Evolutionary conservation across 2,113 vertebrate species (phyloP), one percentile per base, ranked within the genome.

Genomic region (Enhydra lutris): DNA sequence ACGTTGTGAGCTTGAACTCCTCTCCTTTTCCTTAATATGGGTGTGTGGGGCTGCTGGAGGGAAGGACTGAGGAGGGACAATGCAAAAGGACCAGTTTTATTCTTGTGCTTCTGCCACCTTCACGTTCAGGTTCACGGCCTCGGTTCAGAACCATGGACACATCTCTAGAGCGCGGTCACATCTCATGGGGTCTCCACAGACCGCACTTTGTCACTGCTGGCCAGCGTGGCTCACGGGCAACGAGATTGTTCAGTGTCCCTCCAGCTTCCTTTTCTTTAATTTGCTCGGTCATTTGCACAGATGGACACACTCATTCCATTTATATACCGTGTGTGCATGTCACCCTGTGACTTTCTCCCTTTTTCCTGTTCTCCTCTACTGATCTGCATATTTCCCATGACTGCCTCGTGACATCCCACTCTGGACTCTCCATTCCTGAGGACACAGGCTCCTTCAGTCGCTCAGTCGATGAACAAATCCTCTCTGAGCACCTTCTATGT

Each of bases 151-250:
- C 18, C 50, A 31, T 0, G 3, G 65, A 39, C 14, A 31, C 1
- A 6, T 6, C 23, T 59, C 50, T 13, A 18, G 61, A 52, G 74
- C 0, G 0, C 24, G 4, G 50, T 63, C 67, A 47, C 7, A 14
- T 23, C 21, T 74, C 69, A 42, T 10, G 4, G 9, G 5, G 47
- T n/a, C 52, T 71, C 81, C 18, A 2, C 12, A 52, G 65, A 23
- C 2, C 39, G 29, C 83, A 21, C 29, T 24, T 71, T 63, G 31
- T 65, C 13, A 15, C 57, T 39, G 6, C 18, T 29, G 31, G 50
- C 9, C 4, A 76, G 65, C 14, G 15, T n/a, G 59, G 78, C 63
- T 93, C 26, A 20, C 23, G 47, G 10, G 21, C 69, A 50, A 42
- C 1, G 18, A 11, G 15, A 85, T 34, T 1, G 2, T 31, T 80